These are phyloP conservation scores for Cydia pomonella DNA, from an alignment of 1,140 invertebrate genomes.

Conservation along the genomic window DNA sequence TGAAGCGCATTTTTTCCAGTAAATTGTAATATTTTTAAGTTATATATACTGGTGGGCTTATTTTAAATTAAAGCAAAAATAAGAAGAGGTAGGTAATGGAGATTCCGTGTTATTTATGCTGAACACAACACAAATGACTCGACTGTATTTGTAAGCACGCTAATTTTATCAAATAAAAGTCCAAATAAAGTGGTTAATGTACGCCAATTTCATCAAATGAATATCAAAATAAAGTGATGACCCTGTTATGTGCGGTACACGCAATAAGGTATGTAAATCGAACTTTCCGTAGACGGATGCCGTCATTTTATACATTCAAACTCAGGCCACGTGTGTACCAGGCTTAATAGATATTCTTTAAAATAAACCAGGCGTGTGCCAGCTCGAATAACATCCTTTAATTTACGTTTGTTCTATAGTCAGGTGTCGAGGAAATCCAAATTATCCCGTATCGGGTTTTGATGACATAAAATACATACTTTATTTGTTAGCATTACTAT, in stretches of 20 bases:
- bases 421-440: neutral
- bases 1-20: too few relatives aligned
- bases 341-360: constrained; percentile 5
- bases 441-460: neutral
- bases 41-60: too few relatives aligned
- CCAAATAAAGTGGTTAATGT: neutral
- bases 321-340: constrained; percentile 16
- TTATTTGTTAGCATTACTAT: neutral
- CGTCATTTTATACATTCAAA: constrained; percentile 52
- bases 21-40: too few relatives aligned
- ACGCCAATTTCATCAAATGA: neutral
- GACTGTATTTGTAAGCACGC: neutral
- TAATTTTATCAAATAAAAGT: neutral
- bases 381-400: neutral
- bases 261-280: constrained; percentile 49
- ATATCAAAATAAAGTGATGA: constrained; percentile 23
- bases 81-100: too few relatives aligned
- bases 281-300: constrained; percentile 39
- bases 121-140: too few relatives aligned
- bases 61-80: too few relatives aligned
- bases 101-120: too few relatives aligned
- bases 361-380: neutral
- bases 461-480: neutral
- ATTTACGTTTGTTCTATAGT: neutral
- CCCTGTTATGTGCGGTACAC: constrained; percentile 42